These are phyloP conservation scores for Phocides pigmalion DNA, from an alignment of 1,140 invertebrate species.

Conservation along the genomic window DNA sequence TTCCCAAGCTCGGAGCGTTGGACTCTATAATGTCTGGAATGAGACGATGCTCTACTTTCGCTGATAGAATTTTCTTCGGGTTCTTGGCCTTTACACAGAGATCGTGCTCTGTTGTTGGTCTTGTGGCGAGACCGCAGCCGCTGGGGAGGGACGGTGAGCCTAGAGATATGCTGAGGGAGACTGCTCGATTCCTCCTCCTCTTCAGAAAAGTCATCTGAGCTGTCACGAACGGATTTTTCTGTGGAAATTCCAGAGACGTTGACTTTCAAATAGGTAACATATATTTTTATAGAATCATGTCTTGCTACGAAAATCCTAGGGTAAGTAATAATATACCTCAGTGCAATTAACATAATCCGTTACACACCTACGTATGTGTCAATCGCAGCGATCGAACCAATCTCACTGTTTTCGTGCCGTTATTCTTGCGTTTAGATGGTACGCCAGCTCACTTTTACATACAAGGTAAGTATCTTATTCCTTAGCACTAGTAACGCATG, in stretches of 20 bases:
- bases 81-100: slow-evolving; percentile 75
- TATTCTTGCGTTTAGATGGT: no score
- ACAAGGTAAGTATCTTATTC: no score
- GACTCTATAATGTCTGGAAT: slow-evolving; percentile 75
- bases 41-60: slow-evolving; percentile 61
- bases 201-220: slow-evolving; percentile 85
- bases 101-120: slow-evolving; percentile 60
- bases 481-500: no score
- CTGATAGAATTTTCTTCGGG: slow-evolving; percentile 48
- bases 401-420: no score
- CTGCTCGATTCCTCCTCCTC: slow-evolving; percentile 85
- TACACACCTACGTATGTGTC: no score
- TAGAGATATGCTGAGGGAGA: slow-evolving; percentile 77
- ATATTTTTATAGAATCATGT: slow-evolving; percentile 79
- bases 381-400: no score
- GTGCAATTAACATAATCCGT: no score
- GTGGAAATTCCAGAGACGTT: no score
- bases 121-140: slow-evolving; percentile 61
- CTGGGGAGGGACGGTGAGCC: slow-evolving; percentile 61
- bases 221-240: slow-evolving; percentile 83
- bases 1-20: slow-evolving; percentile 81
- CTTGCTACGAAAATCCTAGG: no score
- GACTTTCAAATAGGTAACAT: no score
- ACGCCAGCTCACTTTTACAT: no score
- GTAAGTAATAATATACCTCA: no score